Evolutionary conservation across 2,797 vertebrate species (phyloP).

Genomic region (Sebastes oblongus): DNA sequence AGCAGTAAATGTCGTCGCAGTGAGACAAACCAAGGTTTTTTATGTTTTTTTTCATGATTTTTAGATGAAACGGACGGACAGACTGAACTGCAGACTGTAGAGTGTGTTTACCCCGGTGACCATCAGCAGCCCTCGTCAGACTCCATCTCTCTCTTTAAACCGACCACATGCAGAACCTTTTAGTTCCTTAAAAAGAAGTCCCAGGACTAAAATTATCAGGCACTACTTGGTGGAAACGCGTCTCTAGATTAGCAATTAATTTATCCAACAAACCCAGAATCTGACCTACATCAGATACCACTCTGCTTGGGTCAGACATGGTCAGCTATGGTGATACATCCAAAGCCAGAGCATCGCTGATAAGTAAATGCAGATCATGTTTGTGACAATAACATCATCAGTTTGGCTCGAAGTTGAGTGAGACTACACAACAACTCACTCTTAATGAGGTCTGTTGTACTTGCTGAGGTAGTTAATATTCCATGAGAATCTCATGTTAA

Average conservation of each 20-base stretch:
- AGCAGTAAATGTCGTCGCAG: too few relatives aligned
- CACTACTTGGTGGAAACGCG: background rate
- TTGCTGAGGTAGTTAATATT: slow-evolving; percentile 49
- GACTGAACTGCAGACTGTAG: background rate
- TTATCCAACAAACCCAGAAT: background rate
- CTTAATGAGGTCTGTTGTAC: slow-evolving; percentile 18
- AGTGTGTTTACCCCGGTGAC: too few relatives aligned
- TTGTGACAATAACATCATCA: background rate
- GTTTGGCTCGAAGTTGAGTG: background rate
- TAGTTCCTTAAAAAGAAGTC: background rate
- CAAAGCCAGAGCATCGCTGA: background rate
- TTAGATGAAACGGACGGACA: background rate
- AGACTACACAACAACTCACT: background rate
- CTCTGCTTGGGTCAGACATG: background rate
- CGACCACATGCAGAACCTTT: background rate
- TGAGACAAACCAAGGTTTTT: background rate
- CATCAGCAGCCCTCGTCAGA: background rate
- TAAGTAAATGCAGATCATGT: background rate
- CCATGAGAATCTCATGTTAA: slow-evolving; percentile 39
- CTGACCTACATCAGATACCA: background rate
- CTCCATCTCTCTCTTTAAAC: too few relatives aligned
- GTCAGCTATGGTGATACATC: background rate
- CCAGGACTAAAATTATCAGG: too few relatives aligned
- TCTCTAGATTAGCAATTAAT: background rate
- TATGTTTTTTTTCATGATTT: background rate